Conservation (phyloP, 1,140 invertebrate species). For the Zaprionus tsacasi region DNA sequence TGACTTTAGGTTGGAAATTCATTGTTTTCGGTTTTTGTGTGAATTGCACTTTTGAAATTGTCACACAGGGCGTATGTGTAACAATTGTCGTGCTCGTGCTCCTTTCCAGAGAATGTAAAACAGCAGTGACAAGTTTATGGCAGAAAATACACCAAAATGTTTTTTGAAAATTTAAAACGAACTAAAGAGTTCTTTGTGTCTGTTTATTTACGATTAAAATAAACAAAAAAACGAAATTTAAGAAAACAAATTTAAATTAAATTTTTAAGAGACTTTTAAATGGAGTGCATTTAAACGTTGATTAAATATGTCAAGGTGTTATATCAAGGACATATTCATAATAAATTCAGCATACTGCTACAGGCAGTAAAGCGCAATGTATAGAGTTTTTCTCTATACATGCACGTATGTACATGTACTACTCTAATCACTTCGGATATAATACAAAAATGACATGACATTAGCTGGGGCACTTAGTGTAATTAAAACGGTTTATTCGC, state of each 20-base stretch:
- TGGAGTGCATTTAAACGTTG: background rate
- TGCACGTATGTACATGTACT: background rate
- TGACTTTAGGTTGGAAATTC: conserved; percentile 45
- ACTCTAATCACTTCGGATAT: background rate
- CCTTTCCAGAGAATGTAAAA: conserved; percentile 23
- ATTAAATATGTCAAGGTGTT: background rate
- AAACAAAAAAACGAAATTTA: background rate
- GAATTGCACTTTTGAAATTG: conserved; percentile 32
- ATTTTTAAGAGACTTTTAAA: background rate
- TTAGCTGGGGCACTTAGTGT: conserved; percentile 31
- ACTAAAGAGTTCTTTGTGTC: background rate
- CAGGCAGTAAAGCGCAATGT: background rate
- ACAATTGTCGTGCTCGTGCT: conserved; percentile 18
- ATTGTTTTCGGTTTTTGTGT: conserved; percentile 34
- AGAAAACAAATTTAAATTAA: background rate
- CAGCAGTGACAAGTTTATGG: conserved; percentile 26
- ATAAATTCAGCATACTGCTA: background rate
- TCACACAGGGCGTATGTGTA: conserved; percentile 44
- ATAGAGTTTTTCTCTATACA: too few relatives aligned
- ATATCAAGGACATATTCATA: background rate
- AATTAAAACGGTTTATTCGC: conserved; percentile 32
- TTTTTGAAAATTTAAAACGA: background rate
- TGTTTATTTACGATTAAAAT: background rate
- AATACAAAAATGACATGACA: conserved; percentile 15
- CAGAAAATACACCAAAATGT: background rate